Evolutionary conservation across 2,888 invertebrate species (phyloP).

Genomic region (Flexamia atlantica): DNA sequence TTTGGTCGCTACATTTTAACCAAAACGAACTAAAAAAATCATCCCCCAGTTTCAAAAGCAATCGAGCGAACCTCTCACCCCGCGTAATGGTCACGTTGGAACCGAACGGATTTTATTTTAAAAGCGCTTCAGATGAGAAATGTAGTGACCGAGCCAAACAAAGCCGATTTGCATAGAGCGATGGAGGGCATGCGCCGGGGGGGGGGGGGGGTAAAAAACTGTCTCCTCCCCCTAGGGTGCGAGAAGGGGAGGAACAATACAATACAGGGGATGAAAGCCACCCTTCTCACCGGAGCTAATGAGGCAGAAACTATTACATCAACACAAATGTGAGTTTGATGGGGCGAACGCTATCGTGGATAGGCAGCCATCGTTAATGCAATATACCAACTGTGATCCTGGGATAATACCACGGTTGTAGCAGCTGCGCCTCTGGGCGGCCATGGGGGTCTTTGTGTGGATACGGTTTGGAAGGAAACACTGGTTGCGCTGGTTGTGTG

Average conservation of each 20-base stretch:
- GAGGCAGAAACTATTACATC: conserved; percentile 58
- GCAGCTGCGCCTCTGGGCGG: neutral
- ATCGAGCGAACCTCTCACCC: no score
- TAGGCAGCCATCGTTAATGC: conserved; percentile 46
- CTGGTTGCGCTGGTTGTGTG: no score
- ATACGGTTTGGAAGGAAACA: no score
- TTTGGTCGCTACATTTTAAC: no score
- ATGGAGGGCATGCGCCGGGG: conserved; percentile 44
- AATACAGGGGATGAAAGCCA: conserved; percentile 50
- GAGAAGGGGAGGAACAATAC: conserved; percentile 17
- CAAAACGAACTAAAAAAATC: no score
- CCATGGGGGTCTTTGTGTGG: neutral
- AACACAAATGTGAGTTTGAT: conserved; percentile 56
- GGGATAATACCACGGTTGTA: neutral
- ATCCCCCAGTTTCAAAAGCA: no score
- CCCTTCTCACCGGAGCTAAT: conserved; percentile 56
- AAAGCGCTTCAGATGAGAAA: conserved; percentile 2
- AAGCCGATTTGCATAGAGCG: conserved; percentile 44
- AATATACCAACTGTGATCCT: conserved; percentile 33
- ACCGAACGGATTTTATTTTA: conserved; percentile 3
- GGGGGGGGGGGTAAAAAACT: conserved; percentile 21
- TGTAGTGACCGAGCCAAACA: conserved; percentile 41
- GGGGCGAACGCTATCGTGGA: conserved; percentile 28
- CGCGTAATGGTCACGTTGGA: conserved; percentile 6
- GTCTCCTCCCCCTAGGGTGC: conserved; percentile 42